These are phyloP conservation scores for Oreochromis mossambicus DNA, from an alignment of 2,797 vertebrate genomes.

Conservation along the genomic window DNA sequence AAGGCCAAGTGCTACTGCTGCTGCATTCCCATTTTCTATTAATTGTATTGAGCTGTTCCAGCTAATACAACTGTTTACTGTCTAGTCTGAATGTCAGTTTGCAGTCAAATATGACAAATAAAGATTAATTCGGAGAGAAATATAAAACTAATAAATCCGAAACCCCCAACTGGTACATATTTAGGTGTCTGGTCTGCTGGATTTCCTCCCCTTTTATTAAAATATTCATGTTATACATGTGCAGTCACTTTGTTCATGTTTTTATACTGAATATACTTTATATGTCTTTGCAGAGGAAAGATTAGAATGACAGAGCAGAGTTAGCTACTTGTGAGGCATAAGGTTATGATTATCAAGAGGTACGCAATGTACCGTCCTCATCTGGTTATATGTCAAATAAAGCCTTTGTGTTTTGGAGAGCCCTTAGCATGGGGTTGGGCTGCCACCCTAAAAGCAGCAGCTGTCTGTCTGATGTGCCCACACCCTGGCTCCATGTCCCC, in stretches of 20 bases:
- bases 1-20: background rate
- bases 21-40: background rate
- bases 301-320: background rate
- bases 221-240: background rate
- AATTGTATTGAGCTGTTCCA: background rate
- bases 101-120: background rate
- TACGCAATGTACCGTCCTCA: background rate
- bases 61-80: background rate
- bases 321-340: background rate
- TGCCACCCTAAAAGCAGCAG: constrained; percentile 29
- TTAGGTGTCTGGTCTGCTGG: fast-evolving
- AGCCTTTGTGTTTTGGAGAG: background rate
- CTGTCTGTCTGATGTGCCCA: constrained; percentile 42
- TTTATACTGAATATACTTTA: background rate
- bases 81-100: background rate
- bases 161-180: background rate
- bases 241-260: background rate
- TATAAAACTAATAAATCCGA: background rate
- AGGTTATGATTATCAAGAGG: background rate
- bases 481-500: constrained; percentile 30
- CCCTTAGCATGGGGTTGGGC: background rate
- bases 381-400: background rate
- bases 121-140: background rate
- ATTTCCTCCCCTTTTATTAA: background rate
- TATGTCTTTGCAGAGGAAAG: background rate